A percentile compares a stretch with the other conserved stretches of the same genome.
phyloP scores from a whole-genome alignment of 1,140 invertebrate species.

The Microplitis demolitor region DNA sequence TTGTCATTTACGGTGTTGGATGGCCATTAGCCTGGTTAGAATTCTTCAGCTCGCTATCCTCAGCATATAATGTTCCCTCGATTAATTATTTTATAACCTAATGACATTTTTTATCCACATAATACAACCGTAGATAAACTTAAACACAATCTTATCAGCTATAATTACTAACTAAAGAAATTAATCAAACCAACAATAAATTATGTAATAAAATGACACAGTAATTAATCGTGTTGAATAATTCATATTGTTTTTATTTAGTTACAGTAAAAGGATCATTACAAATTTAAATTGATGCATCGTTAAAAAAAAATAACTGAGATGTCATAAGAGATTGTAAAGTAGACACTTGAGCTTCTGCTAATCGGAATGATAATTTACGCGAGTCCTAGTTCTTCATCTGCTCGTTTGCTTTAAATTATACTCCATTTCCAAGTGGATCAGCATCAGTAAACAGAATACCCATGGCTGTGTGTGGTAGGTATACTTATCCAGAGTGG shows the following conservation, averaged over 20 bases:
- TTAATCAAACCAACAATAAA: not conserved
- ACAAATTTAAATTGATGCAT: too few species aligned
- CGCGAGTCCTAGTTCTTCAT: slow-evolving; percentile 5
- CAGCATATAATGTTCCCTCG: not conserved
- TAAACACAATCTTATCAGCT: not conserved
- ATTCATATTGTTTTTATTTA: too few species aligned
- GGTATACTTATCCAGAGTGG: too few species aligned
- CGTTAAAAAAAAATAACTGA: not conserved
- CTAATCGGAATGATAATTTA: slow-evolving; percentile 9
- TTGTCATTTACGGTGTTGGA: slow-evolving; percentile 38
- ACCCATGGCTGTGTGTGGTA: too few species aligned
- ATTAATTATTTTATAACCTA: slow-evolving; percentile 25
- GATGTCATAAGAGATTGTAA: not conserved
- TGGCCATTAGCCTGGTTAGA: slow-evolving; percentile 41
- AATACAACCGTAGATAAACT: not conserved
- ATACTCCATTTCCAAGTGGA: too few species aligned
- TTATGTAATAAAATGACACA: too few species aligned
- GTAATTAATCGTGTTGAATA: too few species aligned
- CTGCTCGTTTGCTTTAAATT: too few species aligned
- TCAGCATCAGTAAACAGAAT: too few species aligned
- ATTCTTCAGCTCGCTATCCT: slow-evolving; percentile 3
- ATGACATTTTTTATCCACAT: slow-evolving; percentile 15
- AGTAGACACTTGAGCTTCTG: not conserved
- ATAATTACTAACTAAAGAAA: not conserved
- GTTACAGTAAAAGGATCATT: too few species aligned